Base-by-base conservation (phyloP, 1,140 invertebrate genomes). In the Rhyacophila brunnea region DNA sequence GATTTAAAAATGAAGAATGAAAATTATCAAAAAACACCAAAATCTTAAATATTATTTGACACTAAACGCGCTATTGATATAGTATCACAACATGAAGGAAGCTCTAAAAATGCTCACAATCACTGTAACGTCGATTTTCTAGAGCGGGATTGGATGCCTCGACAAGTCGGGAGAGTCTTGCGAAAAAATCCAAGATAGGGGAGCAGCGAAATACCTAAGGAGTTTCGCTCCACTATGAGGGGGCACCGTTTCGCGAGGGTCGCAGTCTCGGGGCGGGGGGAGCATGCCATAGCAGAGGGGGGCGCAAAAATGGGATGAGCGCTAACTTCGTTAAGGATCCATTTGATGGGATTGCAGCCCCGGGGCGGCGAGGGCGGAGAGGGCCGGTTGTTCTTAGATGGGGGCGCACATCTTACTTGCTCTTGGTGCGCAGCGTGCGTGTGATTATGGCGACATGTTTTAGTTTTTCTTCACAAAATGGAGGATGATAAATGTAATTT, bases 321-420 rank as follows among this genome's bases (percentile, higher is more conserved):
- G 74, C 73, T 76, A 78, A 78, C 78, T 78, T 78, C 76, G 72
- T 80, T 78, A 80, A 67, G 71, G 68, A 71, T 73, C 70, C 71
- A 73, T 73, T 71, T 74, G 72, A 74, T 72, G 76, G 77, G 76
- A 79, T 80, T 76, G 75, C 73, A 78, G 76, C 75, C 73, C 67
- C 66, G 69, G 66, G 69, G 67, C 20, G 40, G 15, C 28, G 43
- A 15, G 2, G 50, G 14, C 11, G 42, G 23, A 32, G 28, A 3
- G 17, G 17, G 64, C 52, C 66, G 48, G 35, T 28, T 40, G 38
- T 40, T 40, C 38, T 40, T 13, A 40, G 38, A 15, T 40, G 38
- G 38, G 38, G 38, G 38, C 38, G 38, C 38, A 15, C 11, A 40
- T 28, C 23, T 28, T 9, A 9, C 23, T 5, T 42, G 40, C n/a